Conservation (phyloP, 2,888 invertebrate genomes). For the Anthoptus insignis region DNA sequence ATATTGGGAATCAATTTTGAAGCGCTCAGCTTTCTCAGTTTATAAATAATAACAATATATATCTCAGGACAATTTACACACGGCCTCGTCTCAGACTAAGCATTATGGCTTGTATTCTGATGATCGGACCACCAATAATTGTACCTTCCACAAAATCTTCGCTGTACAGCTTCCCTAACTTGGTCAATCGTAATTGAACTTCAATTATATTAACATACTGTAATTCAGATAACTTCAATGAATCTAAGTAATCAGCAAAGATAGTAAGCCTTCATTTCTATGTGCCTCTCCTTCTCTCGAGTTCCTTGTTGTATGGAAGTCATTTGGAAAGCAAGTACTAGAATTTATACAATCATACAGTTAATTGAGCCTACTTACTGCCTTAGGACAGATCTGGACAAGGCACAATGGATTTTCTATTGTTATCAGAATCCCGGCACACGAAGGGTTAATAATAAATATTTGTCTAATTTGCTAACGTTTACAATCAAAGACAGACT, state of each 20-base stretch:
- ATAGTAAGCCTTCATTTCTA: not conserved
- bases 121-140: not conserved
- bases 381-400: too few species aligned
- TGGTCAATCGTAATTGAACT: not conserved
- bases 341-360: not conserved
- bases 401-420: too few species aligned
- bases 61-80: too few species aligned
- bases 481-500: too few species aligned
- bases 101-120: not conserved
- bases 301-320: not conserved
- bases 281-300: not conserved
- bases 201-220: not conserved
- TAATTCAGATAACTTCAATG: not conserved
- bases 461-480: too few species aligned
- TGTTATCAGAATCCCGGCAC: too few species aligned
- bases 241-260: not conserved
- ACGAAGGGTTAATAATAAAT: too few species aligned
- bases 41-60: too few species aligned
- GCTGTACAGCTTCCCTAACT: not conserved
- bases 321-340: not conserved
- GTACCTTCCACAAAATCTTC: not conserved
- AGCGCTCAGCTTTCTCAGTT: not conserved
- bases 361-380: too few species aligned
- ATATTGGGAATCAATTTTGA: not conserved
- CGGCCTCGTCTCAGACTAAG: too few species aligned